These are phyloP conservation scores for Pseudopipra pipra DNA, from an alignment of 2,113 vertebrate species.

Conservation along the genomic window DNA sequence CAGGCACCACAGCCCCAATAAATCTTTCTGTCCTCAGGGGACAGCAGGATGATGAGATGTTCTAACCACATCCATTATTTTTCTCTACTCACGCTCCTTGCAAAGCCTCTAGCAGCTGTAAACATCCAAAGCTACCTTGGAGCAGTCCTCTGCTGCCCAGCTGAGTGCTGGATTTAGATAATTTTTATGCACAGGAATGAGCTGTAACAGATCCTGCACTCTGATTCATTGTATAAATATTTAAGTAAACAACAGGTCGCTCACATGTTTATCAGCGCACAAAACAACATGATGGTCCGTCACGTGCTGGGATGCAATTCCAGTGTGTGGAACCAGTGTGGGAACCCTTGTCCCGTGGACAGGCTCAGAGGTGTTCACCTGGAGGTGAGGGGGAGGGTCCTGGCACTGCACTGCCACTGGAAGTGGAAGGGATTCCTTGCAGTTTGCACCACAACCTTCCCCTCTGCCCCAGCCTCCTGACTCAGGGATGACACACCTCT, in stretches of 20 bases:
- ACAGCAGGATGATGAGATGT: conserved; percentile 16
- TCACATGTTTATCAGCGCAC: background rate
- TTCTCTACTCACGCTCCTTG: background rate
- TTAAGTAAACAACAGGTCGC: conserved; percentile 25
- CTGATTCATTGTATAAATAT: background rate
- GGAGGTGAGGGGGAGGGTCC: background rate
- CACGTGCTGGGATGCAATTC: background rate
- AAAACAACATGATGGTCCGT: background rate
- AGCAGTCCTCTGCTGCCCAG: background rate
- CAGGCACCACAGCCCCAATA: background rate
- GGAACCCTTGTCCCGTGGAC: background rate
- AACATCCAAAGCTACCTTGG: background rate
- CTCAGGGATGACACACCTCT: background rate
- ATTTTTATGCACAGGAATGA: background rate
- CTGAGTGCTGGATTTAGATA: background rate
- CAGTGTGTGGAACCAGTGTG: accelerated
- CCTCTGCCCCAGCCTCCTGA: background rate
- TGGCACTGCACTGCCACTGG: background rate
- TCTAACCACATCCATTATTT: conserved; percentile 38
- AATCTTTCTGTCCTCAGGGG: conserved; percentile 14
- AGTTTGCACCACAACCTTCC: background rate
- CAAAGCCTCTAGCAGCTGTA: background rate
- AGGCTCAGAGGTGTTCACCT: background rate
- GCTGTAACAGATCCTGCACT: background rate
- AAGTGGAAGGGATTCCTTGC: background rate